Evolutionary conservation across 2,113 vertebrate species (phyloP), one percentile per base, ranked within the genome.

Genomic region (Tragelaphus strepsiceros): DNA sequence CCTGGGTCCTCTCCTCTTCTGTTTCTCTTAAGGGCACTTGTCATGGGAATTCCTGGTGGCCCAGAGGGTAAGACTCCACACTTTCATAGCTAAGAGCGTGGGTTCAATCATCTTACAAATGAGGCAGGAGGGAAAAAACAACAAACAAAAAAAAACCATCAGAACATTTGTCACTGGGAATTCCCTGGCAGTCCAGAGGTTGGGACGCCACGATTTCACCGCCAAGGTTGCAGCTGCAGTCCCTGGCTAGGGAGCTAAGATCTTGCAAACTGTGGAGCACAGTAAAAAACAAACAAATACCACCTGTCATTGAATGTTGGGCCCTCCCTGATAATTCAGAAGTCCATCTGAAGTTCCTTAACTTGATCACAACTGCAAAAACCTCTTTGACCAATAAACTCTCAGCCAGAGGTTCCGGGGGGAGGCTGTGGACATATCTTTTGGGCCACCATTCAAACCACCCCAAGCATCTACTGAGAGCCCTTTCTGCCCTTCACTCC

Each of bases 381-480:
- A 28, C 58, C 22, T 22, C 13, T 17, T 81, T 74, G 35, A 32
- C 39, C 64, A n/a, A 46, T 1, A 51, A 58, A 64, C 58, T 81
- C 51, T 7, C 26, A 0, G 1, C 28, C 16, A 4, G 2, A 9
- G 30, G 35, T 30, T 21, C 58, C 12, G 0, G 64, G 85, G 7
- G 13, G 12, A 5, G 46, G 71, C 22, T 24, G 35, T 6, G 35
- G 59, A 30, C 15, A 0, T 3, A 4, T 9, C 26, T 64, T 5
- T 2, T 62, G 28, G 49, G 14, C 1, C 30, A 49, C 81, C 16
- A 1, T 32, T 21, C 64, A 14, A 8, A 8, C 86, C 2, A 32
- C 46, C 7, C 1, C 26, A 15, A n/a, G 43, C 11, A 1, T 28
- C 80, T 62, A 2, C 49, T 0, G 19, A 12, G 26, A 39, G 24